A percentile compares a stretch with the other conserved stretches of the same genome.
Conservation (phyloP, 2,888 invertebrate species). For the Parnassius orleans region DNA sequence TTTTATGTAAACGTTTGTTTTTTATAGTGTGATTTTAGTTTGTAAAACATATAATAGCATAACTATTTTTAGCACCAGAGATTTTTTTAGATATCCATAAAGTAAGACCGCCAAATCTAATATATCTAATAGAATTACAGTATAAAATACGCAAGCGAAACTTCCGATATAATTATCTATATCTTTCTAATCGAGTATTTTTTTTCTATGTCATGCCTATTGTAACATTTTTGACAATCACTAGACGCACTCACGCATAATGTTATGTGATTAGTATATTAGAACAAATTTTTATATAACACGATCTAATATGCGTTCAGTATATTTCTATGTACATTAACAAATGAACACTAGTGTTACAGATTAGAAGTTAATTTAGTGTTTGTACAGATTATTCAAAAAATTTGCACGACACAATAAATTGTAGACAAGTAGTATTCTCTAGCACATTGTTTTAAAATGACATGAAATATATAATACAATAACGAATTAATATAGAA, state of each 20-base stretch:
- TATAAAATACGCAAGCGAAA: neutral
- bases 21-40: neutral
- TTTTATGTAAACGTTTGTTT: neutral
- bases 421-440: slow-evolving; percentile 21
- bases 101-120: neutral
- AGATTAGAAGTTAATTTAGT: slow-evolving; percentile 15
- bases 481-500: too few relatives aligned
- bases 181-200: slow-evolving; percentile 10
- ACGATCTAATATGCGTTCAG: slow-evolving; percentile 1
- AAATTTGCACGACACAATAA: slow-evolving; percentile 17
- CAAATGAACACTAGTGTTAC: slow-evolving; percentile 11
- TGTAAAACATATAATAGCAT: neutral
- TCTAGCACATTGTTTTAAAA: slow-evolving; percentile 12
- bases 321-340: slow-evolving; percentile 1
- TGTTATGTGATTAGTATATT: slow-evolving; percentile 5
- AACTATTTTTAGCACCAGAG: neutral
- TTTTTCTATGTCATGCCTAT: slow-evolving; percentile 12
- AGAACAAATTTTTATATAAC: neutral
- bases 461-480: neutral
- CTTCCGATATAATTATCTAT: slow-evolving; percentile 1
- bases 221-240: slow-evolving; percentile 6
- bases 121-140: neutral
- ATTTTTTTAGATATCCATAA: neutral
- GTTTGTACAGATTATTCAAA: slow-evolving; percentile 1
- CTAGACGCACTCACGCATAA: slow-evolving; percentile 11